Percentiles rank a stretch among this genome's conserved stretches.
Conservation (phyloP, 2,888 invertebrate genomes). For the Allacma fusca region DNA sequence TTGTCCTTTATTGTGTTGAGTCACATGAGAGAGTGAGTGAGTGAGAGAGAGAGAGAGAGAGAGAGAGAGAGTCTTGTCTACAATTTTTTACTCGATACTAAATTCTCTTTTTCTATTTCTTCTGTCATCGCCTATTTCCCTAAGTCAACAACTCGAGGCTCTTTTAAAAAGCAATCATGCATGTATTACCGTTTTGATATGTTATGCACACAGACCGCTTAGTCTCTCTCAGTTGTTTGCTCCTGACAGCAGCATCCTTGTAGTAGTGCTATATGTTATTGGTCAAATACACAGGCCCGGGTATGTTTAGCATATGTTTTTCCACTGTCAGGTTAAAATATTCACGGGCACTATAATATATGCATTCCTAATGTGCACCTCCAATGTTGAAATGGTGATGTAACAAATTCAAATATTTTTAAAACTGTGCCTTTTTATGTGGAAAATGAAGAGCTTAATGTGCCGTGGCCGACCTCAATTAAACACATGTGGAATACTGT, state of each 20-base stretch:
- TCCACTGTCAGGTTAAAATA: too few species aligned
- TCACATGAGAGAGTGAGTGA: background rate
- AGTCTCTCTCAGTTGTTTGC: conserved; percentile 17
- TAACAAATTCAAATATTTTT: conserved; percentile 25
- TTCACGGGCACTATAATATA: conserved; percentile 7
- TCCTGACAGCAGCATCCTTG: conserved; percentile 4
- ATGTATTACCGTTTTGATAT: background rate
- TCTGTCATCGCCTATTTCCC: conserved; percentile 44
- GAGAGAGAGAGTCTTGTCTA: background rate
- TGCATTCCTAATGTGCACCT: conserved; percentile 26
- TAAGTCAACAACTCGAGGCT: conserved; percentile 47
- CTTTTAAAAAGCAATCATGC: conserved; percentile 50
- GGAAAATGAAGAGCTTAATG: conserved; percentile 28
- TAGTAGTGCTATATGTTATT: too few species aligned
- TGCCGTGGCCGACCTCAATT: conserved; percentile 39
- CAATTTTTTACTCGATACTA: background rate
- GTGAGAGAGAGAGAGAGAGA: background rate
- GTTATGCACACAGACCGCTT: conserved; percentile 17
- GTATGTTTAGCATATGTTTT: too few species aligned
- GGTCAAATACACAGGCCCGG: too few species aligned
- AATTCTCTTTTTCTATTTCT: conserved; percentile 2
- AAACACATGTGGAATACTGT: conserved; percentile 18
- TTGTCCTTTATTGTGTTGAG: conserved; percentile 14
- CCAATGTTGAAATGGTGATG: background rate
- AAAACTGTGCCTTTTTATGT: background rate